Conservation (phyloP, 2,113 vertebrate genomes). For the Amblyornis subalaris region DNA sequence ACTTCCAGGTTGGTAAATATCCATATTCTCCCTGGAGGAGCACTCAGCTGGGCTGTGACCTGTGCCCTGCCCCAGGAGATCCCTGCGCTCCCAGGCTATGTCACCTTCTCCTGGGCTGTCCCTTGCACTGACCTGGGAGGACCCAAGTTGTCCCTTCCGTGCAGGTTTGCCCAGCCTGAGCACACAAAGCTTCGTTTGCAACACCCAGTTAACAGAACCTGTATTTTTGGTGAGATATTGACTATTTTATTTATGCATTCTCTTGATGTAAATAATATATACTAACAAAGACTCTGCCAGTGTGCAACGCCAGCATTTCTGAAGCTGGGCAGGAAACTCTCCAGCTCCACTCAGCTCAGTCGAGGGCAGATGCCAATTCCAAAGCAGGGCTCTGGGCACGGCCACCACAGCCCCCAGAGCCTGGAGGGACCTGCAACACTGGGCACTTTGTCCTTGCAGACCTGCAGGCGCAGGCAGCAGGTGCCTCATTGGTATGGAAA, state of each 20-base stretch:
- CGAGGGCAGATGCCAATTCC: neutral
- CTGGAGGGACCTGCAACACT: neutral
- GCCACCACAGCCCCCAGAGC: neutral
- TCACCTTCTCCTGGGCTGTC: neutral
- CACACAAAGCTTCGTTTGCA: neutral
- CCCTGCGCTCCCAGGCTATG: fast-evolving
- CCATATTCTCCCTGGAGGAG: neutral
- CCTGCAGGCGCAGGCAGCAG: neutral
- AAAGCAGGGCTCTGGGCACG: neutral
- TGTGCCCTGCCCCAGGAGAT: neutral
- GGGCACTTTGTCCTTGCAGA: neutral
- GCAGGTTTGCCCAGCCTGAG: neutral
- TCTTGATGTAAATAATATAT: conserved; percentile 31
- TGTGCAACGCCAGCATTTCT: neutral
- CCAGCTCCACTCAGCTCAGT: neutral
- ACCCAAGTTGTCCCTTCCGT: fast-evolving
- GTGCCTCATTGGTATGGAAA: conserved; percentile 18
- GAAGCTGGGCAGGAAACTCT: fast-evolving
- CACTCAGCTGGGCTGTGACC: neutral
- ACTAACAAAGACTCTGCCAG: neutral
- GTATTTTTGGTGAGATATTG: conserved; percentile 22
- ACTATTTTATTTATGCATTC: conserved; percentile 43
- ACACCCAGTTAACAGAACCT: neutral
- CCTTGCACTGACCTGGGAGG: neutral
- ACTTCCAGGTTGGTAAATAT: neutral